Conservation (phyloP, 2,797 vertebrate genomes). For the Scyliorhinus canicula region DNA sequence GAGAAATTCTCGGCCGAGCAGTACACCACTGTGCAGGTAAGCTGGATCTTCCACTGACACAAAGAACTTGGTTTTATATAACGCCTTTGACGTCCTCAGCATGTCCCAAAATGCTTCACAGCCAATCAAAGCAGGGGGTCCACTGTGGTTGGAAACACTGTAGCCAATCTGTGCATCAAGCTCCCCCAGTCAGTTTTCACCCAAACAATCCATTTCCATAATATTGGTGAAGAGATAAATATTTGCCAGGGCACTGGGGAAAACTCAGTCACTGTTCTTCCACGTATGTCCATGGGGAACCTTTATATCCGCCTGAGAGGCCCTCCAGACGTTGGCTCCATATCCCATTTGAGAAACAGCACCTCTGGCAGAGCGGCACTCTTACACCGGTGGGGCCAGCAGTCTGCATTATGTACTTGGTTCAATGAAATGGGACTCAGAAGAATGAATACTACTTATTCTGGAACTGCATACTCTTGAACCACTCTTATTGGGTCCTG, state of each 20-base stretch:
- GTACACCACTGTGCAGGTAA: slow-evolving; percentile 74
- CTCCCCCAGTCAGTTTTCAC: neutral
- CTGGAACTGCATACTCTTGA: too few relatives aligned
- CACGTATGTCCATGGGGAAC: neutral
- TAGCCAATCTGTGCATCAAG: neutral
- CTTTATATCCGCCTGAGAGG: too few relatives aligned
- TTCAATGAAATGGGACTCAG: too few relatives aligned
- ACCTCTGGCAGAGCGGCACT: too few relatives aligned
- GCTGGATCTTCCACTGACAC: neutral
- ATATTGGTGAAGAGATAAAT: neutral
- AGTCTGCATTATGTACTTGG: too few relatives aligned
- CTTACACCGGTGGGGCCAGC: too few relatives aligned
- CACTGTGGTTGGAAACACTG: neutral
- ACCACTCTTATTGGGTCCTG: too few relatives aligned
- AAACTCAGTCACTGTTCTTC: neutral
- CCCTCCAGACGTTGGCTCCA: too few relatives aligned
- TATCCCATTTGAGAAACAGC: too few relatives aligned
- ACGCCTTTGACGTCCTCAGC: neutral
- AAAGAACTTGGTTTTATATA: neutral
- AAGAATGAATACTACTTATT: too few relatives aligned
- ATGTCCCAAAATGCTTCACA: neutral
- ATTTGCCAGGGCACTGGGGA: too few relatives aligned
- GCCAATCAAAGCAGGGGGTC: neutral
- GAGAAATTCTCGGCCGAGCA: slow-evolving; percentile 73
- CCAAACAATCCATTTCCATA: neutral